These are phyloP conservation scores for Rhinolophus sinicus DNA, from an alignment of 2,113 vertebrate species.

Conservation along the genomic window DNA sequence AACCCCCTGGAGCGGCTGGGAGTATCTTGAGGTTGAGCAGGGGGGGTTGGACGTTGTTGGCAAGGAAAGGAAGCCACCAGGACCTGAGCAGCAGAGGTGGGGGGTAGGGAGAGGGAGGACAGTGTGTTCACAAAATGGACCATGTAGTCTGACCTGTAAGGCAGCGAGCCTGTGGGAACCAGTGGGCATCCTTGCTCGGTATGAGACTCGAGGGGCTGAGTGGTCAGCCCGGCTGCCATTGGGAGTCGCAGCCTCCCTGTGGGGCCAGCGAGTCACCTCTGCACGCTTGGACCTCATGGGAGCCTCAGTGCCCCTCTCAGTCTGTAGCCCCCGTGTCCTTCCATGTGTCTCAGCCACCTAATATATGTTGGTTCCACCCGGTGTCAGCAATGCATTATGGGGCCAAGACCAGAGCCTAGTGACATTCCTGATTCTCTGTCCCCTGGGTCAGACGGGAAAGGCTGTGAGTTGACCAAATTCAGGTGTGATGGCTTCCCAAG, in stretches of 20 bases:
- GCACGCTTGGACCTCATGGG: not conserved
- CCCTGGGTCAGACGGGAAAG: not conserved
- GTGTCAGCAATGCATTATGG: not conserved
- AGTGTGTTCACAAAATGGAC: no score
- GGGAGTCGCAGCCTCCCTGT: fast-evolving
- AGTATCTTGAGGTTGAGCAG: not conserved
- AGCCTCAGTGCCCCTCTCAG: fast-evolving
- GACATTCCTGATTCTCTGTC: not conserved
- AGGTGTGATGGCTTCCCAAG: no score
- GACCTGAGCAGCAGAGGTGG: not conserved
- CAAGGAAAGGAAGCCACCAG: not conserved
- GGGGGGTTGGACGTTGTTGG: not conserved
- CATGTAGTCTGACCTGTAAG: fast-evolving
- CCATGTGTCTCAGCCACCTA: not conserved
- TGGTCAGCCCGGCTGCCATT: fast-evolving
- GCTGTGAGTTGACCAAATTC: not conserved
- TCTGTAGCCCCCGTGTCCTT: fast-evolving
- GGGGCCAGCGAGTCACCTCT: not conserved
- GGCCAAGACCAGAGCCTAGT: not conserved
- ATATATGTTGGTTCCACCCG: fast-evolving
- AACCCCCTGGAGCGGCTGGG: not conserved
- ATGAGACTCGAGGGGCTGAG: not conserved
- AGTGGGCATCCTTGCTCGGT: not conserved
- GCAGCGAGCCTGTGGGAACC: not conserved
- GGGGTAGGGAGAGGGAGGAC: not conserved